Evolutionary conservation across 2,113 vertebrate species (phyloP), one percentile per base, ranked within the genome.

Genomic region (Struthio camelus): DNA sequence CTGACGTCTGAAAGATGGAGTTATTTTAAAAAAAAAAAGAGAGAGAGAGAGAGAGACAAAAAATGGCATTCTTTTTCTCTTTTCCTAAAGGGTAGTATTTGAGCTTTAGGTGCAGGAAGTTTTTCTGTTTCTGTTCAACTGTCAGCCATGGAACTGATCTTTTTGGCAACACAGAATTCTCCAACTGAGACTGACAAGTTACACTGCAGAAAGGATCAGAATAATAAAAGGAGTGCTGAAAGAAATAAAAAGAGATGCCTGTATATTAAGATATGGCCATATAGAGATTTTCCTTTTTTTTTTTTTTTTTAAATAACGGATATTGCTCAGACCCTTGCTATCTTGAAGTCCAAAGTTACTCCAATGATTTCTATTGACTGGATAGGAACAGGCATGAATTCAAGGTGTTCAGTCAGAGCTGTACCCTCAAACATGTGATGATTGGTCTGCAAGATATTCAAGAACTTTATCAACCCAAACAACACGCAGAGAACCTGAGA

Each of bases 361-460:
- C 40, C 59, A 70, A 25, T 34, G 10, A 64, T 72, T 92, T 90
- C 24, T n/a, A 51, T 10, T 67, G 51, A 42, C n/a, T 59, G 46
- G 36, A 40, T 4, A 72, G 56, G 30, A 79, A 85, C 32, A 54
- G 19, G 46, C n/a, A 84, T 0, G 0, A 84, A 54, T 89, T 79
- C 42, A 71, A 46, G 5, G 15, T 44, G 13, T n/a, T 53, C 27
- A 2, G 30, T 44, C 23, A 78, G 40, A 76, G 34, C 22, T 58
- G 30, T 12, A 40, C 46, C 34, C 66, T 78, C 61, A 58, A 78
- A 89, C 34, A 87, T 27, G 18, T 22, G 34, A 42, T 6, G 20
- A 53, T 23, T 62, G 42, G 8, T 87, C 46, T 3, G 0, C 3
- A 64, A 76, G 16, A 46, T 25, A 66, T 0, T 11, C 22, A 69